Conservation (phyloP, 23 tunicate species). For the Trididemnum clinides region DNA sequence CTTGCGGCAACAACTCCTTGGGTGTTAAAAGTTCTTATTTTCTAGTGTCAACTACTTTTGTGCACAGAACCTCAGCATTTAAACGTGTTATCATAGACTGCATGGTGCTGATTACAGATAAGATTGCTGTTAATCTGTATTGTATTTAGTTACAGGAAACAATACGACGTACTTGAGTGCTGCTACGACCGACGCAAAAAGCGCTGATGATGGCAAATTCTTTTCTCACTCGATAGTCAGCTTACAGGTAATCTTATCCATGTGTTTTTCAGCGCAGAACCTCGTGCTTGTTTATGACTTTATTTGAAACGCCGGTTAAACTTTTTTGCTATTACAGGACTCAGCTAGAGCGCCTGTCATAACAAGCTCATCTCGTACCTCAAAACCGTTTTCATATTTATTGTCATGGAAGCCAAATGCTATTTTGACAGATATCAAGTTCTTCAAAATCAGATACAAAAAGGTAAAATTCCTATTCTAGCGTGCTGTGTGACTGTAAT, state of each 20-base stretch:
- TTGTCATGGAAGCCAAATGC: slow-evolving; percentile 22
- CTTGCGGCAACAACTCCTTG: too few relatives aligned
- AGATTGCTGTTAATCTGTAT: neutral
- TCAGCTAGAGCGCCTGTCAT: slow-evolving; percentile 16
- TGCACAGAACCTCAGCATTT: too few relatives aligned
- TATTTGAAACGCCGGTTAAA: neutral
- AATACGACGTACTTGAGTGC: neutral
- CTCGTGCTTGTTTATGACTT: neutral
- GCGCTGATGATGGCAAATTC: neutral
- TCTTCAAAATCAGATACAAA: slow-evolving; percentile 4
- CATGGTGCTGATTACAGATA: too few relatives aligned
- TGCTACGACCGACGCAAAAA: neutral
- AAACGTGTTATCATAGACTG: too few relatives aligned
- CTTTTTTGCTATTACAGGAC: neutral
- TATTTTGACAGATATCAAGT: neutral
- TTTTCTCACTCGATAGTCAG: neutral
- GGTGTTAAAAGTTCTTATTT: too few relatives aligned
- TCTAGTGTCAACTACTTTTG: too few relatives aligned
- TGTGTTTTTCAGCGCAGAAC: neutral
- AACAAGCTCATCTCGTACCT: neutral
- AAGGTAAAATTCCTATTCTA: neutral
- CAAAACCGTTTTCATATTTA: slow-evolving; percentile 1
- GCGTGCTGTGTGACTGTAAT: neutral
- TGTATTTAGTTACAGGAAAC: slow-evolving; percentile 1
- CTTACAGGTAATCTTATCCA: neutral